Evolutionary conservation across 2,888 invertebrate genomes (phyloP).

Genomic region (Acanthopleura granulata): DNA sequence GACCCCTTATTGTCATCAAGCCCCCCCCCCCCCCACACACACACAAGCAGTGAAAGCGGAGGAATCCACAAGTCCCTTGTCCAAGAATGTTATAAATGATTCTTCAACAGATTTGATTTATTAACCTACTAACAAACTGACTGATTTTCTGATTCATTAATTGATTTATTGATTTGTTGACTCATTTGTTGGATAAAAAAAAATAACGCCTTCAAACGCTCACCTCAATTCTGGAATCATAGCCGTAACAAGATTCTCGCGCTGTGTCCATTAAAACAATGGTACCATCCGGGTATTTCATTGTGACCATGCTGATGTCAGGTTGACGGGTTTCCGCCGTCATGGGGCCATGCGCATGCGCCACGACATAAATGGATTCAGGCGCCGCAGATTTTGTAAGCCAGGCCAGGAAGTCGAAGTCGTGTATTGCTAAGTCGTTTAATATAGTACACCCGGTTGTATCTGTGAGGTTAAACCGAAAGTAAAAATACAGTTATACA

Average conservation of each 20-base stretch:
- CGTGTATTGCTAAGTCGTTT: constrained; percentile 80
- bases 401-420: constrained; percentile 79
- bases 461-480: constrained; percentile 64
- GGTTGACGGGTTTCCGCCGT: constrained; percentile 76
- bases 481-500: too few species aligned
- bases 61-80: too few species aligned
- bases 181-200: too few species aligned
- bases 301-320: constrained; percentile 76
- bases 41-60: too few species aligned
- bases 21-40: too few species aligned
- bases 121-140: too few species aligned
- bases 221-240: constrained; percentile 79
- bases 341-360: constrained; percentile 75
- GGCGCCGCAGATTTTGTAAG: constrained; percentile 76
- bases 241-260: constrained; percentile 77
- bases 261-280: constrained; percentile 77
- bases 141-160: too few species aligned
- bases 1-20: too few species aligned
- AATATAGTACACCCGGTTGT: constrained; percentile 73
- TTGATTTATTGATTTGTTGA: too few species aligned
- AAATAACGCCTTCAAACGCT: not conserved
- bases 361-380: constrained; percentile 73
- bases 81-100: too few species aligned
- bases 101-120: too few species aligned
- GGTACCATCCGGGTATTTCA: constrained; percentile 77